A percentile compares a stretch with the other conserved stretches of the same genome.
phyloP scores from a whole-genome alignment of 2,113 vertebrate genomes.

The Lampris megalopsis region DNA sequence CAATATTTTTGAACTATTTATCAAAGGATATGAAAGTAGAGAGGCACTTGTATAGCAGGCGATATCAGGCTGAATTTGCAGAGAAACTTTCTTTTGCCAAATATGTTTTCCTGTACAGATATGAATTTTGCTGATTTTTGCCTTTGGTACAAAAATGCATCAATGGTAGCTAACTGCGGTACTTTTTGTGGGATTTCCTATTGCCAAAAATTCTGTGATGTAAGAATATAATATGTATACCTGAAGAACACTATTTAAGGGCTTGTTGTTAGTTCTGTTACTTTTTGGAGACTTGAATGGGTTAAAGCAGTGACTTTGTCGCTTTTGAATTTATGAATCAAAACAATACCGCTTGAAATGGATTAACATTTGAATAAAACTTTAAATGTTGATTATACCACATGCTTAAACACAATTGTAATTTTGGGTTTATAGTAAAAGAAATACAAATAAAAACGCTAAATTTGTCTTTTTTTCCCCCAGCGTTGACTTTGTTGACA shows the following conservation, averaged over 20 bases:
- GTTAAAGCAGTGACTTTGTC: conserved; percentile 42
- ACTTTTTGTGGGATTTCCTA: conserved; percentile 74
- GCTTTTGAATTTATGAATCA: conserved; percentile 31
- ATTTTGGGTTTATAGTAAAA: conserved; percentile 83
- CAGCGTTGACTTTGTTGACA: too few relatives aligned
- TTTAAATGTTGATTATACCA: conserved; percentile 76
- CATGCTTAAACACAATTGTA: conserved; percentile 79
- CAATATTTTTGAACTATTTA: conserved; percentile 81
- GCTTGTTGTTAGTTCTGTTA: conserved; percentile 74
- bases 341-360: conserved; percentile 58
- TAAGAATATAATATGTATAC: conserved; percentile 45
- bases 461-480: conserved; percentile 18
- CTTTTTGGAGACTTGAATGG: conserved; percentile 60
- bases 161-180: conserved; percentile 72
- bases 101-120: conserved; percentile 76
- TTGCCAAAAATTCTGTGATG: conserved; percentile 81
- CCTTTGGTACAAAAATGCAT: conserved; percentile 81
- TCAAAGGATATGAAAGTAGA: conserved; percentile 39
- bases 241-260: conserved; percentile 79
- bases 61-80: conserved; percentile 45
- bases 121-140: conserved; percentile 70
- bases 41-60: conserved; percentile 28
- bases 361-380: conserved; percentile 67
- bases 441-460: conserved; percentile 36
- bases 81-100: conserved; percentile 77